These are phyloP conservation scores for Bradypodion pumilum DNA, from an alignment of 2,797 vertebrate species.

Conservation along the genomic window DNA sequence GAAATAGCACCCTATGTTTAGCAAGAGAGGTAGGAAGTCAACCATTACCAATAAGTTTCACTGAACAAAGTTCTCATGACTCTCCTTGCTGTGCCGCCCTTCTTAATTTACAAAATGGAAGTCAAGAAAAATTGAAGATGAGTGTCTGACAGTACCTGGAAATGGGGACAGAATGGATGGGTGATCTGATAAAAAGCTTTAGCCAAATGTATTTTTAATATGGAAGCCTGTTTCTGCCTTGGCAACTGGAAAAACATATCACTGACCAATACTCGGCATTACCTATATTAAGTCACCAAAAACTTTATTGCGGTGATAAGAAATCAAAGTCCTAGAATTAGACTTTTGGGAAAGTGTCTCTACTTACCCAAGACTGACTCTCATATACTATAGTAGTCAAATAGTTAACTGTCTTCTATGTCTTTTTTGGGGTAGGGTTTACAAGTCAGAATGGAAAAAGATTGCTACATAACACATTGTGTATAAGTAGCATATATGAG, in stretches of 20 bases:
- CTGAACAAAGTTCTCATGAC: background rate
- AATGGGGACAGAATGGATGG: background rate
- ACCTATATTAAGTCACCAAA: background rate
- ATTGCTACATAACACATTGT: background rate
- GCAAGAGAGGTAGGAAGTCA: background rate
- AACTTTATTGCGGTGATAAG: background rate
- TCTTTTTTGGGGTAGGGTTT: background rate
- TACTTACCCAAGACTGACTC: too few species aligned
- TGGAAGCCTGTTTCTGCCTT: background rate
- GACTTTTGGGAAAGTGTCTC: background rate
- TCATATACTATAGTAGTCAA: background rate
- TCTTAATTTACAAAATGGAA: background rate
- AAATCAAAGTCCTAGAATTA: background rate
- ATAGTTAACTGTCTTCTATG: background rate
- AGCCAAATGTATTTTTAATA: background rate
- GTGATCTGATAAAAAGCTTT: background rate
- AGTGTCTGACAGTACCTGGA: background rate
- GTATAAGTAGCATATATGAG: background rate
- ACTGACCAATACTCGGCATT: background rate
- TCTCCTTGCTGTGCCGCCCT: background rate
- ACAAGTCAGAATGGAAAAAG: background rate
- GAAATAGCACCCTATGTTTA: background rate
- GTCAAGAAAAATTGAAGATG: background rate
- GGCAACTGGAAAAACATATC: background rate
- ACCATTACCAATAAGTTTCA: background rate